These are phyloP conservation scores for Ennomos quercinarius DNA, from an alignment of 2,888 invertebrate species.

Conservation along the genomic window DNA sequence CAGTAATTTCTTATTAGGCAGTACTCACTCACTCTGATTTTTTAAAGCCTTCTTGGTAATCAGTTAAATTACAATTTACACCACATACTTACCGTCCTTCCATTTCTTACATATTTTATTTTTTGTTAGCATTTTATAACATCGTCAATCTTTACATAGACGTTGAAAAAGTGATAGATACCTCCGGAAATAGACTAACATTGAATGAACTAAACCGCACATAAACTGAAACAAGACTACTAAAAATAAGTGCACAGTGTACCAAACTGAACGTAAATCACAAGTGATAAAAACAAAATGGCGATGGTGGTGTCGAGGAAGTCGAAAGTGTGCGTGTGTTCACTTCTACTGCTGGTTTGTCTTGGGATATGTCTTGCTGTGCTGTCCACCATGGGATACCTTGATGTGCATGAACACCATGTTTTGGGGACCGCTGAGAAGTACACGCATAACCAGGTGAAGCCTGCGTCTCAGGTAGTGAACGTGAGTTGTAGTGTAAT, in stretches of 20 bases:
- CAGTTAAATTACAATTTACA: too few species aligned
- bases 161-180: slow-evolving; percentile 4
- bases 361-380: slow-evolving; percentile 68
- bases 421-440: slow-evolving; percentile 64
- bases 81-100: too few species aligned
- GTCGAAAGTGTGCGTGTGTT: slow-evolving; percentile 68
- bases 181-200: slow-evolving; percentile 24
- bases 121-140: neutral
- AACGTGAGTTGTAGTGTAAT: slow-evolving; percentile 48
- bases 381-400: slow-evolving; percentile 60
- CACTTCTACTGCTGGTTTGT: slow-evolving; percentile 59
- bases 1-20: too few species aligned
- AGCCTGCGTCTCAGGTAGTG: slow-evolving; percentile 47
- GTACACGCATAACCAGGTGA: slow-evolving; percentile 55
- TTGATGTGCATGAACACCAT: slow-evolving; percentile 51
- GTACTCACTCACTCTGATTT: too few species aligned
- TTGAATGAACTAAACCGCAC: slow-evolving; percentile 22
- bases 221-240: slow-evolving; percentile 23
- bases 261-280: slow-evolving; percentile 25
- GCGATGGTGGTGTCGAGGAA: slow-evolving; percentile 74
- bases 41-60: too few species aligned
- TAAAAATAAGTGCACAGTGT: slow-evolving; percentile 32
- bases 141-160: neutral
- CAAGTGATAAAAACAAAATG: slow-evolving; percentile 55
- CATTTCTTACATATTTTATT: too few species aligned